Evolutionary conservation across 2,888 invertebrate species (phyloP).

Genomic region (Limnephilus marmoratus): DNA sequence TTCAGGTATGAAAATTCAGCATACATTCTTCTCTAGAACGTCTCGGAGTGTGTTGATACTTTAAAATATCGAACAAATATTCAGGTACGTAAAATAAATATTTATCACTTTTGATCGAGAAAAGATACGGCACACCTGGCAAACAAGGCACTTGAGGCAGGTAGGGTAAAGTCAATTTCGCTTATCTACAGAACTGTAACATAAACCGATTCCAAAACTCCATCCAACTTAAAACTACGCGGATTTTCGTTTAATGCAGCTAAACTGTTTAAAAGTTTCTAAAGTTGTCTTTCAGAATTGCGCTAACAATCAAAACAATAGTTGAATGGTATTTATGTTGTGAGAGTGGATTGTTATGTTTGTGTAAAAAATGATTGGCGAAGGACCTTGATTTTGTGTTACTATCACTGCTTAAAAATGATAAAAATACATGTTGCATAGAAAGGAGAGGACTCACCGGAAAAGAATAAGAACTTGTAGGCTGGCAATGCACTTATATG

Average conservation of each 20-base stretch:
- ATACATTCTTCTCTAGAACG: not conserved
- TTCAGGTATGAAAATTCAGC: not conserved
- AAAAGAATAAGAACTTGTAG: too few species aligned
- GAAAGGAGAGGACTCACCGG: too few species aligned
- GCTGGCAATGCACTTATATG: too few species aligned
- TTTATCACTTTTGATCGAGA: not conserved
- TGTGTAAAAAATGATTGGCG: too few species aligned
- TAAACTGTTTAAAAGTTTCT: not conserved
- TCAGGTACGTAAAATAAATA: not conserved
- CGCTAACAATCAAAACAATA: not conserved
- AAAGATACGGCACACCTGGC: not conserved
- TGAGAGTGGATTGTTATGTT: too few species aligned
- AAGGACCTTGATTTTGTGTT: too few species aligned
- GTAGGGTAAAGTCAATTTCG: not conserved
- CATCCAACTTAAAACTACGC: not conserved
- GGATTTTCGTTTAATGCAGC: not conserved
- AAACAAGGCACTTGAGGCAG: not conserved
- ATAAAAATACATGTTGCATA: too few species aligned
- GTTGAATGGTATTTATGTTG: too few species aligned
- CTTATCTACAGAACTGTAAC: not conserved
- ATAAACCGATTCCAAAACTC: not conserved
- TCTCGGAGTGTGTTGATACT: too few species aligned
- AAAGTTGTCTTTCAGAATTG: not conserved
- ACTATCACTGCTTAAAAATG: too few species aligned
- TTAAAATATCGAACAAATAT: not conserved